A percentile compares a stretch with the other conserved stretches of the same genome.
Conservation (phyloP, 2,113 vertebrate genomes). For the Ictidomys tridecemlineatus region DNA sequence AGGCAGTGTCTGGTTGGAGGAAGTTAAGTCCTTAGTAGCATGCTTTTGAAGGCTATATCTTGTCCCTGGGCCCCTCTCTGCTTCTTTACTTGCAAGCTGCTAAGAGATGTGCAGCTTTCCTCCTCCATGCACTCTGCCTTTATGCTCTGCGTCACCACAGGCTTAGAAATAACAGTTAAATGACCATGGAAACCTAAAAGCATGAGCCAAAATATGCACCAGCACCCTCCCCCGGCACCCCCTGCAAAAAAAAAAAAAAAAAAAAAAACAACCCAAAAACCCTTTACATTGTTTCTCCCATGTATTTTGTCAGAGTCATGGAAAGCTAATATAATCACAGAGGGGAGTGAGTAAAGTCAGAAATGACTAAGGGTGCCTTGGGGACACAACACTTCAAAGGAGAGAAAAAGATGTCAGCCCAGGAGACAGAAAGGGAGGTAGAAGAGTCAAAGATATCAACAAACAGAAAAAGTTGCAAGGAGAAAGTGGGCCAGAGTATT, state of each 20-base stretch:
- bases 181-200: not conserved
- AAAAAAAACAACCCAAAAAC: no score
- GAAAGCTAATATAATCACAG: not conserved
- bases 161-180: not conserved
- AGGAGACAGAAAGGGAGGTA: not conserved
- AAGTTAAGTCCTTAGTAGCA: not conserved
- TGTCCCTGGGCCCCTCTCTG: not conserved
- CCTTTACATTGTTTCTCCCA: not conserved
- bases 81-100: not conserved
- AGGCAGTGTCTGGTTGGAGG: not conserved
- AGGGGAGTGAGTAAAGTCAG: not conserved
- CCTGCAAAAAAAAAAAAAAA: no score
- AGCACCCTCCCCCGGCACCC: no score
- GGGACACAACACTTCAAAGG: not conserved
- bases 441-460: not conserved
- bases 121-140: not conserved
- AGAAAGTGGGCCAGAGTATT: not conserved
- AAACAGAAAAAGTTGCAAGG: not conserved
- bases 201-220: not conserved
- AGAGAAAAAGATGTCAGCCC: not conserved
- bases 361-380: not conserved
- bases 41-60: not conserved
- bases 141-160: not conserved
- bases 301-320: not conserved
- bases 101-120: no score